Percentiles rank a stretch among this genome's conserved stretches.
These are phyloP conservation scores for Pseudanteris insignis DNA, from an alignment of 2,888 invertebrate genomes.

Conservation along the genomic window DNA sequence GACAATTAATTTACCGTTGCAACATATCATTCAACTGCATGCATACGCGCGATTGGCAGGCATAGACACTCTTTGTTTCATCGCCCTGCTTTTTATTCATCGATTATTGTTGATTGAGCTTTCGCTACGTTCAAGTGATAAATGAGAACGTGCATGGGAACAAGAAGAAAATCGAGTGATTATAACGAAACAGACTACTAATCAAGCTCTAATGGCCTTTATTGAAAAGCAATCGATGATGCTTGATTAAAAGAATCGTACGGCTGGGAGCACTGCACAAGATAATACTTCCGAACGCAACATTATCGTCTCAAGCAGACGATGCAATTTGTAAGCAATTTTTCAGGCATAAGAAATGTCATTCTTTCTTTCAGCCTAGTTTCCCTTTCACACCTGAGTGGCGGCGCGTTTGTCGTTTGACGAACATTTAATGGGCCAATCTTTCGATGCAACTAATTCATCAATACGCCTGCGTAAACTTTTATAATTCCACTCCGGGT, in stretches of 20 bases:
- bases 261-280: slow-evolving; percentile 7
- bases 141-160: slow-evolving; percentile 23
- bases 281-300: slow-evolving; percentile 16
- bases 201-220: slow-evolving; percentile 24
- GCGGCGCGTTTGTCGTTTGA: too few relatives aligned
- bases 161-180: slow-evolving; percentile 25
- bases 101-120: slow-evolving; percentile 18
- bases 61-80: slow-evolving; percentile 5
- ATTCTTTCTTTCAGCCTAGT: too few relatives aligned
- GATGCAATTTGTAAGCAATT: slow-evolving; percentile 25
- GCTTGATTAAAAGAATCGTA: slow-evolving; percentile 27
- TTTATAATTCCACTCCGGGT: too few relatives aligned
- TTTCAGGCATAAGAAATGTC: slow-evolving; percentile 7
- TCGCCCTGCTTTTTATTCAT: slow-evolving; percentile 3
- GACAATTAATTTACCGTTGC: background rate
- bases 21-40: slow-evolving; percentile 4
- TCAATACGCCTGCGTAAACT: too few relatives aligned
- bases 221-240: slow-evolving; percentile 25
- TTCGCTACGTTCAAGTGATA: slow-evolving; percentile 18
- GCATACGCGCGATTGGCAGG: background rate
- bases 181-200: slow-evolving; percentile 30
- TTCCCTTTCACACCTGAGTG: too few relatives aligned
- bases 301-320: slow-evolving; percentile 5
- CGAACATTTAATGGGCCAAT: too few relatives aligned
- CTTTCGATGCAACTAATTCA: too few relatives aligned